phyloP scores from a whole-genome alignment of 2,797 vertebrate species.

The Oophaga sylvatica region DNA sequence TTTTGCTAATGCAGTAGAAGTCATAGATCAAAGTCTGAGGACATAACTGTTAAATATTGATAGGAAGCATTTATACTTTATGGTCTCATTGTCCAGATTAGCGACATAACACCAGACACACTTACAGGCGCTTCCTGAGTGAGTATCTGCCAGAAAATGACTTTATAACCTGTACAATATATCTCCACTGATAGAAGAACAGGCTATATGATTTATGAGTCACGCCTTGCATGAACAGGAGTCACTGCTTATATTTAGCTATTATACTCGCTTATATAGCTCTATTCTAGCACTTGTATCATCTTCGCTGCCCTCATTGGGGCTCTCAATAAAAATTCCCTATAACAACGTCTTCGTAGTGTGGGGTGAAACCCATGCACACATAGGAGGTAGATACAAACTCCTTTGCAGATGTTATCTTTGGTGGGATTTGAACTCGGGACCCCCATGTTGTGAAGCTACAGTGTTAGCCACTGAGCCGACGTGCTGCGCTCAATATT shows the following conservation, averaged over 20 bases:
- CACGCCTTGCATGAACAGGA: background rate
- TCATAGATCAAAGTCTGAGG: constrained; percentile 56
- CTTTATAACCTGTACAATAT: constrained; percentile 20
- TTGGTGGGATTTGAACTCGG: too few species aligned
- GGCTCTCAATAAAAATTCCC: too few species aligned
- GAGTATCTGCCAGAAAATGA: constrained; percentile 33
- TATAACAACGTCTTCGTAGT: too few species aligned
- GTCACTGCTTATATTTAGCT: background rate
- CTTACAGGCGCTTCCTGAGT: constrained; percentile 23
- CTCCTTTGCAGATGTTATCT: too few species aligned
- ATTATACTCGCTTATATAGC: too few species aligned
- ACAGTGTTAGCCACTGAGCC: too few species aligned
- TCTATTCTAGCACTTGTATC: too few species aligned
- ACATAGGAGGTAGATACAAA: too few species aligned
- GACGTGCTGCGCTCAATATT: too few species aligned
- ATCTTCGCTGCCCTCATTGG: too few species aligned
- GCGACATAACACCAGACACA: background rate
- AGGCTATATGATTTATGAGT: background rate
- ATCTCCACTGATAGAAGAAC: background rate
- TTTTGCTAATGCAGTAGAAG: constrained; percentile 15
- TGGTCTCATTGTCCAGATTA: background rate
- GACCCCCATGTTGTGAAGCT: too few species aligned
- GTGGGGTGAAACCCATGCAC: too few species aligned
- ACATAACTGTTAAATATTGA: constrained; percentile 61
- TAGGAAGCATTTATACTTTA: constrained; percentile 28